Evolutionary conservation across 2,888 invertebrate genomes (phyloP), one percentile per base, ranked within the genome.

Genomic region (Ichneumon xanthorius): DNA sequence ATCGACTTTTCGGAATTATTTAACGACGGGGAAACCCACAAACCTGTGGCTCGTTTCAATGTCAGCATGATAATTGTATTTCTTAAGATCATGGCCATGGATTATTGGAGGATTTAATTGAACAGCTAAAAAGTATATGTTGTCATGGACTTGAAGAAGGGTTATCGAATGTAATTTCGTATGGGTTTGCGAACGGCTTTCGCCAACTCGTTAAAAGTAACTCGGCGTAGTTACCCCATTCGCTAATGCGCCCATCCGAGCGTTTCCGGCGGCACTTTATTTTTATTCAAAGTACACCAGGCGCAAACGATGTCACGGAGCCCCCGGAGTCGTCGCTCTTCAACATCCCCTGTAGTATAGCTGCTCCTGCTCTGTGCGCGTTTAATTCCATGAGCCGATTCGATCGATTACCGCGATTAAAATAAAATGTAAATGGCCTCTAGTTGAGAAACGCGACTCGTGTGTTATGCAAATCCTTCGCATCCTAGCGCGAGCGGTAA

Each of bases 361-460:
- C 30, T 14, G 22, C 65, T 71, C 70, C 37, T 61, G 50, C 71
- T 72, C 37, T 40, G 80, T 83, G 84, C 86, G 87, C 88, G 89
- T 91, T 92, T 92, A 92, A 90, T 93, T 92, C 90, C 89, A 76
- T 83, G 88, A 84, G 83, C 76, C 88, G 90, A 91, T 91, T 88
- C 92, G 91, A 93, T 93, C 93, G 93, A 93, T 93, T 93, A 93
- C 92, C 91, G 90, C 92, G 92, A 93, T 92, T 93, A 92, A 91
- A 93, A 93, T 94, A 93, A 94, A 93, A 93, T 94, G 93, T 92
- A 93, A 94, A 93, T 94, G 89, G 88, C 68, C 45, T 61, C 50
- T 70, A 50, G 81, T 76, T 71, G 85, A 77, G 76, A 48, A 75
- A 50, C 73, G 14, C 48, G 58, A 16, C 89, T 89, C 91, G 93